Evolutionary conservation across 2,113 vertebrate species (phyloP), one percentile per base, ranked within the genome.

Genomic region (Rissa tridactyla): DNA sequence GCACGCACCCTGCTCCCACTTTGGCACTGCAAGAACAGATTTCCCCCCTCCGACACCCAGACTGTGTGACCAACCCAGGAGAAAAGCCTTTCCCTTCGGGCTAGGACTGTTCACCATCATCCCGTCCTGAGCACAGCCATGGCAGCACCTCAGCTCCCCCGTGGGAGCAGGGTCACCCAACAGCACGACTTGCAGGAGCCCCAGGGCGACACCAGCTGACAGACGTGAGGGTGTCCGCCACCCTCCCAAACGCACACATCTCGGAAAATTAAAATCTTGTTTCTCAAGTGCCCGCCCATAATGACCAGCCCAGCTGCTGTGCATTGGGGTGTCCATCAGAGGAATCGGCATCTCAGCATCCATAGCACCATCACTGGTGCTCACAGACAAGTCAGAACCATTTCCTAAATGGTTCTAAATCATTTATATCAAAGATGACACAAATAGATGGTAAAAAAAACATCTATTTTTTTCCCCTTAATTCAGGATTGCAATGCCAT

Each of bases 121-220:
- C 19, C 40, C 32, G 19, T 30, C 32, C 18, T 26, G n/a, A 69
- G 36, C 11, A 17, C 44, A 49, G 61, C 36, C 10, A 1, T 3
- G 3, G 68, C 79, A 90, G 46, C 77, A 62, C 5, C 55, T 52
- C 66, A 52, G 27, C 6, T 61, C 34, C 32, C 30, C 40, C 44
- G n/a, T 6, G 25, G 52, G 13, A 72, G 8, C 0, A 1, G 34
- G 23, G 26, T 58, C 38, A 64, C 60, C 34, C 91, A 5, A 5
- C 20, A 27, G 42, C 57, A 19, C 3, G 6, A 9, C 44, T 78
- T 4, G 2, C n/a, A 51, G 44, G 65, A 68, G 36, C 30, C 26
- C 64, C 4, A 0, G 75, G 55, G 80, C 30, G 3, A 26, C 44
- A 20, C 15, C 7, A 2, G 27, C 23, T 13, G 16, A 26, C 38